Base-by-base conservation (phyloP, 2,113 vertebrate genomes). In the Uria lomvia region DNA sequence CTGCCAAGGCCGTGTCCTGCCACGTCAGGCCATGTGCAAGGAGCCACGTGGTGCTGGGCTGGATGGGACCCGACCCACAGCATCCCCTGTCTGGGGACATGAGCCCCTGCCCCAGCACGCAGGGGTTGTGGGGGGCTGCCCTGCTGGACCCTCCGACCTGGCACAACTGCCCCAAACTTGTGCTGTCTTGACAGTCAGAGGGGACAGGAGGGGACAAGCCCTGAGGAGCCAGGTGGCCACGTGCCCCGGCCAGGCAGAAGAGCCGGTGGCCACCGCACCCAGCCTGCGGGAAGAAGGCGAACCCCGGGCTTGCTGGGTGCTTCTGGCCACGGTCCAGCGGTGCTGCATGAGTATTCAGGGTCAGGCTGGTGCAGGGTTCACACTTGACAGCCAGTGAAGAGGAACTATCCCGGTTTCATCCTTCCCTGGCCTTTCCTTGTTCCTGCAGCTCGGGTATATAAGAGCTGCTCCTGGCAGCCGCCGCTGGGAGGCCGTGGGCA, bases 281-380 rank as follows among this genome's bases (percentile, higher is more conserved):
- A 14, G 42, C 34, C 49, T 12, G 6, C 18, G 12, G 66, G 29
- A 52, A 27, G 30, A 70, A 45, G 65, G 6, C 2, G 55, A 63
- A 21, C n/a, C 29, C 24, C 0, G 4, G 40, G 45, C 60, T 59
- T 5, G 18, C 32, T 22, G 73, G 26, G 8, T 27, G 62, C 82
- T 78, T 81, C 83, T 52, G 86, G 71, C 55, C 63, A 15, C 1
- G 2, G 17, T 7, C 78, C 6, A 3, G 65, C 5, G 1, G 14
- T 15, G 79, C 53, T 32, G 4, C 1, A 0, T 21, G 83, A 1
- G 34, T 4, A 2, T 4, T 34, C 2, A 5, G 65, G 34, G 67
- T 26, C 67, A 42, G 62, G 68, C 59, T 42, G 84, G 27, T 19
- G 62, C 70, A 15, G 52, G 60, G 67, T 27, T 93, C 73, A 86